Conservation (phyloP, 2,797 vertebrate genomes). For the Tokudaia tokunoshimensis region DNA sequence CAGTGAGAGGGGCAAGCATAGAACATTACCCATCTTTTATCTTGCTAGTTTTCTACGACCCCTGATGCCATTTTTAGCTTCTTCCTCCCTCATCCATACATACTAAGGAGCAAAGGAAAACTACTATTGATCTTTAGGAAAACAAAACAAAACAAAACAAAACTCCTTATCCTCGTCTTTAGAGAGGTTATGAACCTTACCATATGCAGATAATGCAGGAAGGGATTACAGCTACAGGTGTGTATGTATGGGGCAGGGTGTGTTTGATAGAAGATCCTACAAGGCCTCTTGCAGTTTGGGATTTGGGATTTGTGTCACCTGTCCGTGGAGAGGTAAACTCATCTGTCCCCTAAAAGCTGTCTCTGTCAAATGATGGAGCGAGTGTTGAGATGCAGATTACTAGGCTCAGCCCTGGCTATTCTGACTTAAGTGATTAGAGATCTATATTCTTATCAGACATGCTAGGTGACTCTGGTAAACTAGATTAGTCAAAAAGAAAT, state of each 20-base stretch:
- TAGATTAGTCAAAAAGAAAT: neutral
- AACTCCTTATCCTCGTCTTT: neutral
- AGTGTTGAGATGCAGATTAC: neutral
- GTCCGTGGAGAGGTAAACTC: neutral
- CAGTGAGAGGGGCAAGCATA: neutral
- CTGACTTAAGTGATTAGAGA: neutral
- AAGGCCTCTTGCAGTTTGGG: neutral
- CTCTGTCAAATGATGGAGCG: neutral
- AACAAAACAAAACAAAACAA: neutral
- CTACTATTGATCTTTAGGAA: neutral
- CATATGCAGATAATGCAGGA: accelerated
- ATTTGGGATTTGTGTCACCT: neutral
- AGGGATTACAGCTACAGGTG: neutral
- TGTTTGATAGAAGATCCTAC: neutral
- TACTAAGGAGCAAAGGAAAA: neutral
- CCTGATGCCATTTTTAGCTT: neutral
- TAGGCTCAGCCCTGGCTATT: neutral
- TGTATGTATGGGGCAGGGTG: neutral
- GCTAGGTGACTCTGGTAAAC: neutral
- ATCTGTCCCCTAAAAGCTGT: neutral
- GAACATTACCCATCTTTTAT: neutral
- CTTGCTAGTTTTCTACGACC: neutral
- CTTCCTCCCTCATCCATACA: neutral
- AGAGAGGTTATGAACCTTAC: neutral
- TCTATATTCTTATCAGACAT: neutral